Conservation (phyloP, 2,113 vertebrate genomes). For the Copsychus sechellarum region DNA sequence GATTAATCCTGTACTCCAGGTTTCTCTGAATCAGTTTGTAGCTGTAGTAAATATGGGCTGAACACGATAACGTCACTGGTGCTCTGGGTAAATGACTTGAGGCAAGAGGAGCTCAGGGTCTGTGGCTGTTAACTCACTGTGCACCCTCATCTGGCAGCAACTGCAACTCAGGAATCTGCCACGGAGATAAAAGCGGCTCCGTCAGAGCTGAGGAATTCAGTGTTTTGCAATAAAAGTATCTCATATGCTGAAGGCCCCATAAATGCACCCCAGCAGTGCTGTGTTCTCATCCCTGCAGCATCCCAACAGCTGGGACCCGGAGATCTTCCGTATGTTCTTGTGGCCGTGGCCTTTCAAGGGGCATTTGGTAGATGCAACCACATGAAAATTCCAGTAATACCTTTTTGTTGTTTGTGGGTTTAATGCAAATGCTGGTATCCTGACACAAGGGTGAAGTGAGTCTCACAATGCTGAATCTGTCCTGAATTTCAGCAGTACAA, state of each 20-base stretch:
- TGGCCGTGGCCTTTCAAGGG: neutral
- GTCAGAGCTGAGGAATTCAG: slow-evolving; percentile 50
- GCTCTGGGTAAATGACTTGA: slow-evolving; percentile 32
- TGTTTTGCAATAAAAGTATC: slow-evolving; percentile 43
- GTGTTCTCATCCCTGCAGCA: slow-evolving; percentile 39
- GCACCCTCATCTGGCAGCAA: slow-evolving; percentile 14
- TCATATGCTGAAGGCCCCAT: neutral
- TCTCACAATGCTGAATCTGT: neutral
- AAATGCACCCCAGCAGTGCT: neutral
- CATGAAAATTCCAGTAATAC: slow-evolving; percentile 18
- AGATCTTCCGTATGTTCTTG: neutral
- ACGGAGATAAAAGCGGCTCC: slow-evolving; percentile 43
- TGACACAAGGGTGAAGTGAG: slow-evolving; percentile 5
- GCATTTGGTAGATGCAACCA: neutral
- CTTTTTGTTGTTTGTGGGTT: neutral
- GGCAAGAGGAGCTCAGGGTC: neutral
- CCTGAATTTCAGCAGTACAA: neutral
- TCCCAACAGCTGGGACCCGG: neutral
- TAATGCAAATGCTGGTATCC: neutral
- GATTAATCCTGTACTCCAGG: slow-evolving; percentile 48
- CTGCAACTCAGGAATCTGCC: slow-evolving; percentile 7
- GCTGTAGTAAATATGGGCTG: slow-evolving; percentile 57
- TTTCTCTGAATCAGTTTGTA: slow-evolving; percentile 60
- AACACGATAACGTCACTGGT: slow-evolving; percentile 3
- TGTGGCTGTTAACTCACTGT: slow-evolving; percentile 5